Evolutionary conservation across 2,888 invertebrate species (phyloP), one percentile per base, ranked within the genome.

Genomic region (Polyploca ridens): DNA sequence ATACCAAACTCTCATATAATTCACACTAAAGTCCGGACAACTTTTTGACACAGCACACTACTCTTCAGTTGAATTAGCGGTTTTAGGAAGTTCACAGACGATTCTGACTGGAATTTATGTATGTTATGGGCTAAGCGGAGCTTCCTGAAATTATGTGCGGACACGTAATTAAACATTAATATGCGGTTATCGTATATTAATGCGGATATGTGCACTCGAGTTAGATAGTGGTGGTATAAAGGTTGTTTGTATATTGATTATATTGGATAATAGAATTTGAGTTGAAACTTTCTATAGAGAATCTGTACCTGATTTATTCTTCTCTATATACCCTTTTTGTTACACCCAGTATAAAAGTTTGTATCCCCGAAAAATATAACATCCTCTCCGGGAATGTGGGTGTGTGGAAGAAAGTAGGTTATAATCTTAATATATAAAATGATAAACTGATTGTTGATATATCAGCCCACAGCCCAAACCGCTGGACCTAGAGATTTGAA

Each of bases 51-150:
- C 2, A 19, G 60, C 41, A 41, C 13, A 35, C 16, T 44, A n/a
- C 46, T n/a, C 60, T 61, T 61, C 44, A 38, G 65, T 64, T 67
- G 71, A 70, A 72, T 72, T 72, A 74, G 69, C 67, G 69, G 70
- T 68, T 64, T 63, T 61, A 46, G 64, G 61, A 71, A 71, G 66
- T 73, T 71, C 49, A 63, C 70, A 71, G 70, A 68, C 64, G 67
- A 61, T 35, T 61, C 10, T 54, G 49, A 54, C 16, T 54, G 49
- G 63, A 71, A 71, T 73, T 73, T 73, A 71, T 70, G 71, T 63
- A 63, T 63, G 64, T 69, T 66, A 73, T 71, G 69, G 63, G 19
- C 65, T 64, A 60, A 62, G 64, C 33, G 14, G 61, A 67, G 67
- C 64, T 44, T 58, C 59, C 59, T 62, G 63, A 59, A 62, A n/a